Evolutionary conservation across 1,140 invertebrate genomes (phyloP), one percentile per base, ranked within the genome.

Genomic region (Cydia strobilella): DNA sequence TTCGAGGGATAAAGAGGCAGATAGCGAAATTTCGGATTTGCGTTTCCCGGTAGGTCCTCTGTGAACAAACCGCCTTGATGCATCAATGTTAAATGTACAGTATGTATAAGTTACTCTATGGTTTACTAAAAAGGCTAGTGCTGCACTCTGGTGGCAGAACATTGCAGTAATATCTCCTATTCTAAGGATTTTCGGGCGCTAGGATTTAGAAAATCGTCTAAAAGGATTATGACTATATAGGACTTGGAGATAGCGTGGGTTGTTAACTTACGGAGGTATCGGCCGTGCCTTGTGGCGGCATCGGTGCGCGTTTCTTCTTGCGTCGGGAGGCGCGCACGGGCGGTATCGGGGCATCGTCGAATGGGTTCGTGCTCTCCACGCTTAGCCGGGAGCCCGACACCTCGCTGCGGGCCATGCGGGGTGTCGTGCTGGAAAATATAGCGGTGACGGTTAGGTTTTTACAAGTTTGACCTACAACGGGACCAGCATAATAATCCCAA

Each of bases 281-380:
- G 65, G 78, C 74, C 15, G 78, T 45, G 13, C 66, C 42, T 23
- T 76, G 69, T 13, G 93, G 93, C 3, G 93, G 94, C 66, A 86
- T 84, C 1, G 94, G 93, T 3, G 94, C 93, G 42, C 89, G 84
- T 80, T 93, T 93, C 82, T 94, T 94, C 87, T 94, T 94, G 25
- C 93, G 87, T 13, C 90, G 80, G n/a, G 91, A 89, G 23, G 90
- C 87, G 27, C 91, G 87, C 23, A 92, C 85, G 0, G 91, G 87
- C n/a, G 90, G 89, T 39, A 93, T 83, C 4, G 89, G 76, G 51
- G 85, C 90, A 23, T 93, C 93, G 62, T 94, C 94, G 76, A 94
- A 94, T 13, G 94, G 94, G 82, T 94, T 94, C 35, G 90, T 92
- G 82, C 94, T 94, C 73, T 87, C 90, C 63, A 94, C 85, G 82